Conservation (phyloP, 2,888 invertebrate species). For the Protonemura montana region DNA sequence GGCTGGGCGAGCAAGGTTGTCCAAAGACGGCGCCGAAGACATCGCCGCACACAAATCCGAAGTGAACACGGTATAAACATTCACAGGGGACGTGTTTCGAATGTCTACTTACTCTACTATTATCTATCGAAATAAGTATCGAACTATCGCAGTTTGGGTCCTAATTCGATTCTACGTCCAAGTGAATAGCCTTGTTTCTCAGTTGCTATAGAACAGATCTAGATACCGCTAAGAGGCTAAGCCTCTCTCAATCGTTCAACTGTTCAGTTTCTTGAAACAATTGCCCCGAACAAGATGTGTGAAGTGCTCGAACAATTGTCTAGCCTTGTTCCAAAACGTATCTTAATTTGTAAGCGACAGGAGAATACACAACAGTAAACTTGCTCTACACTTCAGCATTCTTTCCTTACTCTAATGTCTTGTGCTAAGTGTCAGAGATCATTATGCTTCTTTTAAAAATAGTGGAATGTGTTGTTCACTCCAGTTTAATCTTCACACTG, state of each 20-base stretch:
- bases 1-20: background rate
- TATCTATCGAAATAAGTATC: background rate
- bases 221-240: background rate
- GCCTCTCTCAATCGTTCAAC: background rate
- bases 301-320: background rate
- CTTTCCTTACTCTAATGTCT: background rate
- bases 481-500: background rate
- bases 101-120: background rate
- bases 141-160: background rate
- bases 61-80: background rate
- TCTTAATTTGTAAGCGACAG: background rate
- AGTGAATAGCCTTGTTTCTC: background rate
- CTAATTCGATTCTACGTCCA: background rate
- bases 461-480: background rate
- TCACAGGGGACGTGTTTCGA: background rate
- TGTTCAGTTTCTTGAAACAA: background rate
- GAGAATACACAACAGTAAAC: background rate
- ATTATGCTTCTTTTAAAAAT: constrained; percentile 5
- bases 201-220: background rate
- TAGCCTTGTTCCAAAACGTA: background rate
- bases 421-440: background rate
- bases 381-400: background rate
- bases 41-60: background rate
- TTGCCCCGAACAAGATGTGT: background rate
- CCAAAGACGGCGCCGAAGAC: background rate